Conservation (phyloP, 2,797 vertebrate species). For the Otolemur crassicaudatus region DNA sequence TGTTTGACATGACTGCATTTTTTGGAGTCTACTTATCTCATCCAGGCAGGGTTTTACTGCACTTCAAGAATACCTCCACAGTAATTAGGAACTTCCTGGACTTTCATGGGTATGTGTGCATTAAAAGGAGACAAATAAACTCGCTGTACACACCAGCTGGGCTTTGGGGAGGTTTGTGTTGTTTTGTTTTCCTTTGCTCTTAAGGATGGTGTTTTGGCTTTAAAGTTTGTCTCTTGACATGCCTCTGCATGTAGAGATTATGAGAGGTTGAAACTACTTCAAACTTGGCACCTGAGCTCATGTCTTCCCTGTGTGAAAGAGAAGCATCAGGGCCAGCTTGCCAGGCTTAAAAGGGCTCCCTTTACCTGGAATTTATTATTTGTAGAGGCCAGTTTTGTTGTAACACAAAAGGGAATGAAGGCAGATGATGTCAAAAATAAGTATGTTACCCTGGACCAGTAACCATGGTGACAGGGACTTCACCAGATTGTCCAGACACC, state of each 20-base stretch:
- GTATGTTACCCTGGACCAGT: background rate
- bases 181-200: conserved; percentile 50
- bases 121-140: conserved; percentile 27
- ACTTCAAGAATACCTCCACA: background rate
- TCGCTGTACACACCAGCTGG: background rate
- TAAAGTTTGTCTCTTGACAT: conserved; percentile 62
- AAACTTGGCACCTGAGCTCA: background rate
- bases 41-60: background rate
- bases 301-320: background rate
- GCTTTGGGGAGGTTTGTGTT: background rate
- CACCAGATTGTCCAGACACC: background rate
- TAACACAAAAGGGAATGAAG: background rate
- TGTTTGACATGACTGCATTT: background rate
- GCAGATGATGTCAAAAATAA: background rate
- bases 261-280: conserved; percentile 54
- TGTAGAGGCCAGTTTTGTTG: background rate
- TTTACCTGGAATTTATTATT: background rate
- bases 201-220: background rate
- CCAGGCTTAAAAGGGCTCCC: conserved; percentile 16
- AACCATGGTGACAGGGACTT: accelerated
- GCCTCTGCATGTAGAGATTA: conserved; percentile 47
- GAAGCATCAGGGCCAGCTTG: background rate
- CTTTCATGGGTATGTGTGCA: background rate
- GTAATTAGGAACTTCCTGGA: background rate
- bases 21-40: conserved; percentile 1